Conservation (phyloP, 1,140 invertebrate genomes). For the Carposina sasakii region DNA sequence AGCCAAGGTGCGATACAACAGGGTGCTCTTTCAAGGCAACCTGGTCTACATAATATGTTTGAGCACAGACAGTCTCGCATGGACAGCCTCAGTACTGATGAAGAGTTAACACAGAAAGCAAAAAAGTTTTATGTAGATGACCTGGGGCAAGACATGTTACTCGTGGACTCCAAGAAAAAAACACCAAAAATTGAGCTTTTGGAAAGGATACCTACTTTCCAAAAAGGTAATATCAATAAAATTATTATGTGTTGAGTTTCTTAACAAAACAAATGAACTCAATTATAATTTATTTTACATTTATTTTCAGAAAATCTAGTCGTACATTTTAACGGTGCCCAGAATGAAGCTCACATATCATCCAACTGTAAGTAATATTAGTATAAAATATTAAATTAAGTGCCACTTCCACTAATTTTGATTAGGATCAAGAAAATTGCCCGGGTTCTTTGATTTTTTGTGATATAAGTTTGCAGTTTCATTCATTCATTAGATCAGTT, state of each 20-base stretch:
- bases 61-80: constrained; percentile 40
- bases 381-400: no score
- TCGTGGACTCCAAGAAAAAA: constrained; percentile 58
- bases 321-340: constrained; percentile 57
- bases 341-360: constrained; percentile 42
- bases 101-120: constrained; percentile 29
- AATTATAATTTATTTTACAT: constrained; percentile 12
- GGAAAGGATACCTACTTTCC: constrained; percentile 38
- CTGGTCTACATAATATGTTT: no score
- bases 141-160: constrained; percentile 54
- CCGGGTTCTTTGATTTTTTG: no score
- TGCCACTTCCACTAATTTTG: no score
- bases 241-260: constrained; percentile 4
- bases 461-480: no score
- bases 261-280: constrained; percentile 3
- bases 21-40: no score
- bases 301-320: constrained; percentile 49
- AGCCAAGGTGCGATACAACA: no score
- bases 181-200: constrained; percentile 36
- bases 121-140: constrained; percentile 55
- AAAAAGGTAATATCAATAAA: constrained; percentile 42
- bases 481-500: no score
- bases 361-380: constrained; percentile 55
- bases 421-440: no score
- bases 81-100: constrained; percentile 27